Evolutionary conservation across 2,797 vertebrate species (phyloP).

Genomic region (Zalophus californianus): DNA sequence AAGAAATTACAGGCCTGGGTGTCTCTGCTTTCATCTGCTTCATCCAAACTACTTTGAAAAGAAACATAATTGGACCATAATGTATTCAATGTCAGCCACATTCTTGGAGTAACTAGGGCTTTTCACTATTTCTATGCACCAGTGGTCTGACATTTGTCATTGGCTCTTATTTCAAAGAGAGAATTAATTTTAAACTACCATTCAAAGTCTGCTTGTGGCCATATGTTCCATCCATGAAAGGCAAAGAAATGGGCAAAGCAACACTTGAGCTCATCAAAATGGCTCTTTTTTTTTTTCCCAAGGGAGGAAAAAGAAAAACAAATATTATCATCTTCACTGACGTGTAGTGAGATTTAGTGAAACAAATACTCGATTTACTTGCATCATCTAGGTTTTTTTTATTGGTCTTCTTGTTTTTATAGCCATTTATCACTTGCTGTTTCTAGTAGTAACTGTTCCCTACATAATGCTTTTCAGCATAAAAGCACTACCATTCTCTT

Average conservation of each 20-base stretch:
- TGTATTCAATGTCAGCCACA: conserved; percentile 37
- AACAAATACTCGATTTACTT: conserved; percentile 20
- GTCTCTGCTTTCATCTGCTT: conserved; percentile 38
- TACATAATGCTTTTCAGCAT: not conserved
- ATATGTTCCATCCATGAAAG: not conserved
- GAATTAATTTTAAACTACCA: conserved; percentile 59
- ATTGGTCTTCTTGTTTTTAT: not conserved
- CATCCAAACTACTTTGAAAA: conserved; percentile 52
- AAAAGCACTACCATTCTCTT: not conserved
- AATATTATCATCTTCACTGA: not conserved
- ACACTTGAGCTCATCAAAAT: not conserved
- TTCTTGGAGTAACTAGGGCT: conserved; percentile 46
- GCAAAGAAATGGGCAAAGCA: conserved; percentile 13
- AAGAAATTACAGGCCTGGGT: not conserved
- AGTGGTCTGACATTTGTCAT: conserved; percentile 49
- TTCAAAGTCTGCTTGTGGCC: conserved; percentile 35
- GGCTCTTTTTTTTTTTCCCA: conserved; percentile 26
- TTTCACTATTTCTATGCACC: conserved; percentile 56
- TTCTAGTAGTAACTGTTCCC: not conserved
- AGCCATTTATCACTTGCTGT: not conserved
- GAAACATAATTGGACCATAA: conserved; percentile 57
- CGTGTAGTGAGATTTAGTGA: not conserved
- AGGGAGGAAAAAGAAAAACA: not conserved
- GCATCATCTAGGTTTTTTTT: not conserved
- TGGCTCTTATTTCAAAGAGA: conserved; percentile 67